Base-by-base conservation (phyloP, 1,140 invertebrate genomes). In the Xylocopa sonorina region DNA sequence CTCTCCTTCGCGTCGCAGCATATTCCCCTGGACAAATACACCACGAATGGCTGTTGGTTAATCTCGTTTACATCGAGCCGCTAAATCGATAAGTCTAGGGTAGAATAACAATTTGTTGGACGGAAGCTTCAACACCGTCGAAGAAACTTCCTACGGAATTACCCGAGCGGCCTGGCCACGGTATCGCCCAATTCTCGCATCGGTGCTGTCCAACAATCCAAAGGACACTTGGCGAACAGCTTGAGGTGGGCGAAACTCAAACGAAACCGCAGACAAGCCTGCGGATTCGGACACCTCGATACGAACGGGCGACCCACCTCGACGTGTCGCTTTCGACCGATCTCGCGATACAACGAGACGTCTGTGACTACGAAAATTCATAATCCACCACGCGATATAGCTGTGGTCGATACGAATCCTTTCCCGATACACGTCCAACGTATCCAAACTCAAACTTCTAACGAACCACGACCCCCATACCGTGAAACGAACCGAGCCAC, bases 211-310 rank as follows among this genome's bases (percentile, higher is more conserved):
- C 18, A n/a, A 50, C 32, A 38, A 3, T 16, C 9, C n/a, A 24
- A 27, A 64, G 62, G 62, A 27, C 38, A 64, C 38, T 50, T 67
- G 21, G 18, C 27, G n/a, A 46, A 67, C 43, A 50, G 64, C 21
- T 50, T 50, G 9, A n/a, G 43, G 46, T 16, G 18, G 7, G 6
- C 16, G 46, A 50, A 67, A 67, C 46, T 51, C 21, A 34, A 67
- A 67, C 46, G 64, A 50, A 29, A 67, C 64, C 64, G 46, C 64
- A 67, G 6, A 67, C 64, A 67, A 48, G 16, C 64, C 29, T 16
- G 29, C 29, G 34, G 5, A 51, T 50, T 50, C 21, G 24, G 21
- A 3, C 60, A 41, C 9, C 27, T 66, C 63, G 63, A 66, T 29
- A 21, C 24, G n/a, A n/a, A n/a, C n/a, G n/a, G 18, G 29, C 63